phyloP scores from a whole-genome alignment of 2,113 vertebrate genomes.

The Pedetes capensis region DNA sequence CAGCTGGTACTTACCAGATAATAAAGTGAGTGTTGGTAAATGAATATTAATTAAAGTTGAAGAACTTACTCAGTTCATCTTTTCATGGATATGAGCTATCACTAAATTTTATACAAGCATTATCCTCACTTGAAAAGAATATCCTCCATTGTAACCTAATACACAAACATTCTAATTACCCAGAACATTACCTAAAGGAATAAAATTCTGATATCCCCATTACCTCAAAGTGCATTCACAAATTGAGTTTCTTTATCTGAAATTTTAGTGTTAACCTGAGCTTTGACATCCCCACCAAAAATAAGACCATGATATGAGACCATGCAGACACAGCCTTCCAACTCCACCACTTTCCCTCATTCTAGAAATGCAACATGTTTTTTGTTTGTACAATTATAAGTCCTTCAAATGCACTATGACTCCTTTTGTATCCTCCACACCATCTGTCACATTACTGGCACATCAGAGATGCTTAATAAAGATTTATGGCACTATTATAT shows the following conservation, averaged over 20 bases:
- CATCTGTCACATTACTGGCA: not conserved
- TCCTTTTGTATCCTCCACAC: not conserved
- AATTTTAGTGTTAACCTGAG: not conserved
- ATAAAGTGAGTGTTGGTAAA: conserved; percentile 26
- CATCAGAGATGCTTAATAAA: not conserved
- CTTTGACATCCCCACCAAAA: not conserved
- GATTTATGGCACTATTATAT: not conserved
- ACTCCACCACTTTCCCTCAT: not conserved
- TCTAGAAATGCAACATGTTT: not conserved
- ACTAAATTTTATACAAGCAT: not conserved
- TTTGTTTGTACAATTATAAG: not conserved
- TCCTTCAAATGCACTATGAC: not conserved
- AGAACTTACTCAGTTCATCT: conserved; percentile 31
- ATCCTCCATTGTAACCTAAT: not conserved
- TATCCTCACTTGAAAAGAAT: conserved; percentile 15
- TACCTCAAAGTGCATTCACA: not conserved
- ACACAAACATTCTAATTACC: not conserved
- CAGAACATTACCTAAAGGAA: not conserved
- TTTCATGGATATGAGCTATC: not conserved
- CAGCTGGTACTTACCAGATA: not conserved
- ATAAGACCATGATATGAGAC: not conserved
- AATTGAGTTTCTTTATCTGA: not conserved
- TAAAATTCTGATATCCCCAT: not conserved
- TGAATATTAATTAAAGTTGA: not conserved
- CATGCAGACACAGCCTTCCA: not conserved